Evolutionary conservation across 2,888 invertebrate genomes (phyloP).

Genomic region (Achlya flavicornis): DNA sequence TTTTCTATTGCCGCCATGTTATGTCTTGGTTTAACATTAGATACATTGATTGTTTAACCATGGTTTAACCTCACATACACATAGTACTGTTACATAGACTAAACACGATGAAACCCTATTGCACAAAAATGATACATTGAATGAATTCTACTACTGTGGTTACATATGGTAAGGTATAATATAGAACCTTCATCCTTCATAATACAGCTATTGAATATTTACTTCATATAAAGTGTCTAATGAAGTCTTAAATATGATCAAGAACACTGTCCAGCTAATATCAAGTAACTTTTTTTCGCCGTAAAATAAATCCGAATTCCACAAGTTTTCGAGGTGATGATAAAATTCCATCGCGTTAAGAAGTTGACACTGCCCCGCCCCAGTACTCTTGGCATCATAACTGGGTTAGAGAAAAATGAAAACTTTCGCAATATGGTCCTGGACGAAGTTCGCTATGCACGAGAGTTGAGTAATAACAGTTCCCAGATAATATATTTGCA

Average conservation of each 20-base stretch:
- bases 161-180: no score
- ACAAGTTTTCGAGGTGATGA: slow-evolving; percentile 59
- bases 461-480: slow-evolving; percentile 62
- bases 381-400: slow-evolving; percentile 58
- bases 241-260: background rate
- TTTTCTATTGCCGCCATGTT: background rate
- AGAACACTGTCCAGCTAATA: slow-evolving; percentile 30
- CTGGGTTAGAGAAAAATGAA: slow-evolving; percentile 78
- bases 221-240: background rate
- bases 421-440: slow-evolving; percentile 76
- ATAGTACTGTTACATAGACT: no score
- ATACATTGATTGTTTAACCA: background rate
- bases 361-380: slow-evolving; percentile 58
- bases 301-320: slow-evolving; percentile 52
- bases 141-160: no score
- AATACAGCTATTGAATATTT: no score
- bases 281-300: slow-evolving; percentile 35
- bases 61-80: no score
- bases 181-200: no score
- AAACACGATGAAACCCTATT: background rate
- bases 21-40: background rate
- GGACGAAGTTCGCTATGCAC: slow-evolving; percentile 58
- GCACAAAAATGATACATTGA: no score
- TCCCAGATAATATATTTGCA: slow-evolving; percentile 61
- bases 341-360: slow-evolving; percentile 55